These are phyloP conservation scores for Tetramorium parvispinum DNA, from an alignment of 1,140 invertebrate species.

Conservation along the genomic window DNA sequence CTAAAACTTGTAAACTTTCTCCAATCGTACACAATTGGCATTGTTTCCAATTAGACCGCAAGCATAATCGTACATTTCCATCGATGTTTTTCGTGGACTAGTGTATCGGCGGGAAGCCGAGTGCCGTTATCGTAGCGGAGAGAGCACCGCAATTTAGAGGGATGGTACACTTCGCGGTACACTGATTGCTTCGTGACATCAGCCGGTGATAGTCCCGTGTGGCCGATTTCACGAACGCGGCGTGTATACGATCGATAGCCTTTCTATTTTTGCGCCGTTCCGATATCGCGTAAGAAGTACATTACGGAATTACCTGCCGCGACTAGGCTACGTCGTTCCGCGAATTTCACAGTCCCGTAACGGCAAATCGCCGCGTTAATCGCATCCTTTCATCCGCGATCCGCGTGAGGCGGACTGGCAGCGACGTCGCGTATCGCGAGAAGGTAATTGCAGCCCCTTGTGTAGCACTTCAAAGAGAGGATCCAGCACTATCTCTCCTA, in stretches of 20 bases:
- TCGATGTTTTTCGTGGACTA: background rate
- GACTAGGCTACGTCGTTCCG: background rate
- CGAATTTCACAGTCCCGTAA: constrained; percentile 14
- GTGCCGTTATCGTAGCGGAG: constrained; percentile 6
- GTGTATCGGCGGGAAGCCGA: background rate
- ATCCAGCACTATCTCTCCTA: constrained; percentile 17
- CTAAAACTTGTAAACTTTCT: constrained; percentile 4
- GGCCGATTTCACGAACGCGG: background rate
- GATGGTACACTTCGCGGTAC: constrained; percentile 48
- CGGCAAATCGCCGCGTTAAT: constrained; percentile 44
- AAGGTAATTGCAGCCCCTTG: constrained; percentile 41
- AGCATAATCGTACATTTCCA: constrained; percentile 30
- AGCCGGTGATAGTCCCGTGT: background rate
- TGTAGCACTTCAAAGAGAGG: constrained; percentile 28
- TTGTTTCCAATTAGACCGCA: constrained; percentile 28
- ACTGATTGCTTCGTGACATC: constrained; percentile 27
- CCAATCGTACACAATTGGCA: background rate
- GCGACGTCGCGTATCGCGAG: constrained; percentile 44
- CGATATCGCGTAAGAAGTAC: constrained; percentile 30
- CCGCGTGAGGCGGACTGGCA: constrained; percentile 8
- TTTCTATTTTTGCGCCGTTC: constrained; percentile 50
- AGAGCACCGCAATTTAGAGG: constrained; percentile 44
- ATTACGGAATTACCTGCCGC: constrained; percentile 39
- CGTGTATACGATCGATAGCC: constrained; percentile 23
- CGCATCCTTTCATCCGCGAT: constrained; percentile 47